Base-by-base conservation (phyloP, 2,888 invertebrate species). In the Nymphalis c-album region DNA sequence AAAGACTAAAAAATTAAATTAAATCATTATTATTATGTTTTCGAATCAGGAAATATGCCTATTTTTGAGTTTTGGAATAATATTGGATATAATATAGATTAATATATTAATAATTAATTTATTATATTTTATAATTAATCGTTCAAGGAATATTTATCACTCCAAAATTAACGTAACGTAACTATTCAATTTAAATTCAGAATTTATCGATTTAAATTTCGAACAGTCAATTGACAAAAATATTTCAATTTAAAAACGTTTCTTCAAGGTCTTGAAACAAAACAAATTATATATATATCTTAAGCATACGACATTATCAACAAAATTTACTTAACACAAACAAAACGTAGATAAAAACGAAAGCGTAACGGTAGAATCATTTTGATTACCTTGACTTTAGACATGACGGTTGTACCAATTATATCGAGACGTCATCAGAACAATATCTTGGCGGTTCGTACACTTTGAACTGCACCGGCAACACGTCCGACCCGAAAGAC, bases 331-430 rank as follows among this genome's bases (percentile, higher is more conserved):
- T 26, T 47, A 46, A 18, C 35, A 46, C 16, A 59, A 47, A 66
- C 51, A 68, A 67, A 63, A 61, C 35, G 68, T 40, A 68, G 70
- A 68, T 51, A 68, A 10, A 68, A 72, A 71, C 58, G 71, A 55
- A 73, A 66, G 60, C 69, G 69, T 73, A 71, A 73, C 79, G 77
- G 3, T 40, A 40, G 40, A 40, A 40, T 40, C 40, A 40, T 40
- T 40, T 76, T 73, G 74, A 73, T 85, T 87, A 87, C 87, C 87
- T 87, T 87, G 85, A 87, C 79, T 86, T 87, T 87, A 76, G 87
- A 86, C 87, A 87, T 87, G 82, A 76, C 80, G 85, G 73, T 75
- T 74, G 75, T 58, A 64, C 68, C 75, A 75, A 76, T 77, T 75
- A 76, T 66, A 70, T 71, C 74, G 71, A 70, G 68, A 68, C 77